phyloP scores from a whole-genome alignment of 2,113 vertebrate genomes.

The Pimephales promelas region DNA sequence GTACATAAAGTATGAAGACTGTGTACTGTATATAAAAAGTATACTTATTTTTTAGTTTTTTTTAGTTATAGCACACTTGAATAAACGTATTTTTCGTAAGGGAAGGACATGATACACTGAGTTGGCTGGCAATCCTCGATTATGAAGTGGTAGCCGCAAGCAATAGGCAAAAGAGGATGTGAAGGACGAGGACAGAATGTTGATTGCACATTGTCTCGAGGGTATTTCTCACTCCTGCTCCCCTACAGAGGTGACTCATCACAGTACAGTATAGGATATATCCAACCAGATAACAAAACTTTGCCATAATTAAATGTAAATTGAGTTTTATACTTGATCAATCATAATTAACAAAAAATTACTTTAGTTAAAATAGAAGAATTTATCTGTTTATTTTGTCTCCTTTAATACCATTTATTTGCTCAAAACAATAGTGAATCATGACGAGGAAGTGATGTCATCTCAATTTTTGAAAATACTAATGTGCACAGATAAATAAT shows the following conservation, averaged over 20 bases:
- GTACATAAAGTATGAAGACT: no score
- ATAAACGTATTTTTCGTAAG: not conserved
- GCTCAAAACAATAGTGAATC: not conserved
- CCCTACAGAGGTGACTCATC: constrained; percentile 42
- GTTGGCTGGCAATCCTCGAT: constrained; percentile 36
- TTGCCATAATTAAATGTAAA: not conserved
- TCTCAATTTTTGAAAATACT: no score
- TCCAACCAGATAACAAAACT: not conserved
- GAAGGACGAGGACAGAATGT: constrained; percentile 54
- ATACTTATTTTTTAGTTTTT: no score
- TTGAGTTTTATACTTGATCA: not conserved
- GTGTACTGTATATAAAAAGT: no score
- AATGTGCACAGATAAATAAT: no score
- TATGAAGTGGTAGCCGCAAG: constrained; percentile 49
- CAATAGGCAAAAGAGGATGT: constrained; percentile 38
- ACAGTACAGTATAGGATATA: constrained; percentile 26
- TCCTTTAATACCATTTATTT: not conserved
- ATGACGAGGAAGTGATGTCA: no score
- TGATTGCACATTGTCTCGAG: constrained; percentile 49
- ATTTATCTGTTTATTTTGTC: no score
- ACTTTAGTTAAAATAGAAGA: no score
- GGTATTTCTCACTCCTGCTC: constrained; percentile 21
- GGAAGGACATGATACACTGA: constrained; percentile 4
- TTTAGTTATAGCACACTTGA: no score
- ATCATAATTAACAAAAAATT: no score